Evolutionary conservation across 2,888 invertebrate genomes (phyloP), one percentile per base, ranked within the genome.

Genomic region (Phlogophora meticulosa): DNA sequence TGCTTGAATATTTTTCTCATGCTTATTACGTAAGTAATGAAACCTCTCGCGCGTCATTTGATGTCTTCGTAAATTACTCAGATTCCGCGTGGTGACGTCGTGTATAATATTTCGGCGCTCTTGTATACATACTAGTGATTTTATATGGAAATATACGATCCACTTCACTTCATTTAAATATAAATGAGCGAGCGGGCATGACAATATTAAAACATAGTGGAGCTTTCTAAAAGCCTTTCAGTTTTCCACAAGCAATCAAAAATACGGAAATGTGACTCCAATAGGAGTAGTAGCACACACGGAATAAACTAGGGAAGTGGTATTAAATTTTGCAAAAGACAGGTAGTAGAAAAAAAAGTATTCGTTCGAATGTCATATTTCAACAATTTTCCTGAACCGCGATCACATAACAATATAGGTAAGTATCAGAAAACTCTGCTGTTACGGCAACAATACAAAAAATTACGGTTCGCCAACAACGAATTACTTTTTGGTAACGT

Each of bases 1-100:
- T 71, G 80, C 78, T 78, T 75, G 69, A 76, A 79, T 80, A 85
- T 85, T 83, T 84, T 84, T 85, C 83, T 78, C 71, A 65, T 71
- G 62, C 62, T 61, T 60, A 81, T 88, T 84, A 85, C 74, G 65
- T 84, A 86, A 84, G 59, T 22, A 62, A 60, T 60, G 51, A 68
- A 63, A 61, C 59, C 57, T 66, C 62, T 71, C 45, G 22, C 53
- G 58, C 57, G 46, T 59, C 60, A 48, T 7, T 61, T 63, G 28
- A 53, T 42, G 38, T 64, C 57, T 63, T 60, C 48, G 49, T 71
- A 60, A 64, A 56, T 67, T 48, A 13, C 48, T 46, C 34, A 55
- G n/a, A 64, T 62, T 57, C 34, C 53, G 38, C 24, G 53, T 11
- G 42, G 28, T 22, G 51, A 40, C 48, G 45, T 40, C 13, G 40